These are phyloP conservation scores for Cygnus buccinator DNA, from an alignment of 2,113 vertebrate species.

Conservation along the genomic window DNA sequence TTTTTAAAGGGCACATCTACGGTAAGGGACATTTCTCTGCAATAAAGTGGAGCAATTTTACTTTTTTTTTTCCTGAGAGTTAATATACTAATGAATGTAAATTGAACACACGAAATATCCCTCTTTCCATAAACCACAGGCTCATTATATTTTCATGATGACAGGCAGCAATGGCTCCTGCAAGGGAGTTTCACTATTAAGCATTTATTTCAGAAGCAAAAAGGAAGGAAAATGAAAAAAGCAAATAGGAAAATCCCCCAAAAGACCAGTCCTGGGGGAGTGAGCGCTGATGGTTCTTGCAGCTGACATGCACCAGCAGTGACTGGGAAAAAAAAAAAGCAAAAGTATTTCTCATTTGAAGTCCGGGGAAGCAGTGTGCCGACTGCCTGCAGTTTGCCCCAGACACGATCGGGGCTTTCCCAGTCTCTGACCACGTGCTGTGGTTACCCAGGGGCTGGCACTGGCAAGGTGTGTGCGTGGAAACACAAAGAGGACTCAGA, in stretches of 20 bases:
- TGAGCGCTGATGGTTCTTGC: neutral
- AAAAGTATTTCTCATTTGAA: neutral
- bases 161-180: neutral
- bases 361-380: neutral
- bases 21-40: neutral
- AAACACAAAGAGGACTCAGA: neutral
- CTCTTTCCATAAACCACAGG: slow-evolving; percentile 31
- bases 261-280: neutral
- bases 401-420: neutral
- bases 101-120: slow-evolving; percentile 10
- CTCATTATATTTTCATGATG: slow-evolving; percentile 42
- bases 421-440: neutral
- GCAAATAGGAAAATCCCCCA: neutral
- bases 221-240: neutral
- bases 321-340: neutral
- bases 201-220: slow-evolving; percentile 11
- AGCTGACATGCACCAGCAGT: neutral
- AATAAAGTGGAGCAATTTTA: neutral
- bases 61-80: neutral
- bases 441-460: neutral
- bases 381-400: neutral
- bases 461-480: neutral
- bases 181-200: neutral
- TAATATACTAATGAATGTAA: slow-evolving; percentile 46
- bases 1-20: neutral